Conservation (phyloP, 1,140 invertebrate species). For the Neotoxoptera formosana region DNA sequence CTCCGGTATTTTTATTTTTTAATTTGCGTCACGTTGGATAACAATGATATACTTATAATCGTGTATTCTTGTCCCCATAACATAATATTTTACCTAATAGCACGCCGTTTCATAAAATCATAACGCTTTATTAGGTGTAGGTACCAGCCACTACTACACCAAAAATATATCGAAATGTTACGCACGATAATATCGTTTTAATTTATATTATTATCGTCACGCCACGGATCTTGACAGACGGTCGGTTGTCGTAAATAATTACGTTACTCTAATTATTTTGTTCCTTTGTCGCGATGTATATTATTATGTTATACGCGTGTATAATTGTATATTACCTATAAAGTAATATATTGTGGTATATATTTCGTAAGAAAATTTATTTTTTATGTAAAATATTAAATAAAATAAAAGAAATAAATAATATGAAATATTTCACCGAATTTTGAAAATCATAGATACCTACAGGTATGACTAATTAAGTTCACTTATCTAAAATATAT, state of each 20-base stretch:
- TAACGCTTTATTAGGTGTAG: neutral
- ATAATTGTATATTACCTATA: neutral
- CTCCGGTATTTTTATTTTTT: neutral
- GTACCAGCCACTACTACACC: neutral
- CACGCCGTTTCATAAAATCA: neutral
- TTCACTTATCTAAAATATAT: neutral
- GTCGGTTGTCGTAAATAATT: neutral
- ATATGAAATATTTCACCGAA: neutral
- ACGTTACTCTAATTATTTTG: neutral
- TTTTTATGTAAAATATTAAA: too few relatives aligned
- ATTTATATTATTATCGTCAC: neutral
- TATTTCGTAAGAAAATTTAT: conserved; percentile 4
- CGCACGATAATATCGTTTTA: conserved; percentile 9
- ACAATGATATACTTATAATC: neutral
- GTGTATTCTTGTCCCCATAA: neutral
- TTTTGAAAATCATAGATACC: neutral
- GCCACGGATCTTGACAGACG: neutral
- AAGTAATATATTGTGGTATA: neutral
- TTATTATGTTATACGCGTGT: neutral
- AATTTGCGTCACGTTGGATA: neutral
- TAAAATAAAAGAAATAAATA: too few relatives aligned
- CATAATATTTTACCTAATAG: neutral
- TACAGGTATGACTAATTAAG: neutral
- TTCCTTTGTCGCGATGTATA: neutral
- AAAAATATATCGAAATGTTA: conserved; percentile 6